Base-by-base conservation (phyloP, 2,888 invertebrate species). In the Coleophora flavipennella region DNA sequence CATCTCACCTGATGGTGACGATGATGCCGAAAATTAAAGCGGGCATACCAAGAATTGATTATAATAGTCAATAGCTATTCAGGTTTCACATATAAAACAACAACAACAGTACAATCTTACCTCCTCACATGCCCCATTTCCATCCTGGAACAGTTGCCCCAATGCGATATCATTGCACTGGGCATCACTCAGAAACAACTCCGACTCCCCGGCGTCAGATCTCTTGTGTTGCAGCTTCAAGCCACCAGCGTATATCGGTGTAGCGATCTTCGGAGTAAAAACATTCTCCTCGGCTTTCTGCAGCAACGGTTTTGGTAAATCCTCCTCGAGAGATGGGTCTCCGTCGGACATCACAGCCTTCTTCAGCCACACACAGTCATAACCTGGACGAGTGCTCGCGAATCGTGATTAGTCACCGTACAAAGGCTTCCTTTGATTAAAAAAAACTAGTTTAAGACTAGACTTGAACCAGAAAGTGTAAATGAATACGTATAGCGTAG, bases 271-370 rank as follows among this genome's bases (percentile, higher is more conserved):
- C 36, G 84, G 81, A 25, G 78, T 77, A 48, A 79, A 84, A 43
- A 83, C 80, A 80, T 83, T 79, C 44, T 78, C 81, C 47, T 83
- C 83, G 6, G 61, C 57, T 46, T 57, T 67, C 36, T 67, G 70
- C 20, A 83, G 55, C 46, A 84, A 59, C 43, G 81, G 76, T 53
- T 72, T 72, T 13, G 85, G 85, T 40, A 78, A 59, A 50, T 80
- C 81, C 59, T 85, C 85, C 62, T 85, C 85, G 35, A 85, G 69
- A 41, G 85, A 85, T 55, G 85, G 85, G 50, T 80, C 79, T 34
- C 84, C 85, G 77, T 85, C 85, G 58, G 85, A 85, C 85, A 85
- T 85, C 59, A 79, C 81, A 75, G 20, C 20, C 6, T 20, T 4
- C 20, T 20, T 6, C 20, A 6, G 20, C 20, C 36, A 38, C 20